Percentiles rank a stretch among this genome's conserved stretches.
These are phyloP conservation scores for Trissonchulus sp. DNA, from an alignment of 2,888 invertebrate species.

Conservation along the genomic window DNA sequence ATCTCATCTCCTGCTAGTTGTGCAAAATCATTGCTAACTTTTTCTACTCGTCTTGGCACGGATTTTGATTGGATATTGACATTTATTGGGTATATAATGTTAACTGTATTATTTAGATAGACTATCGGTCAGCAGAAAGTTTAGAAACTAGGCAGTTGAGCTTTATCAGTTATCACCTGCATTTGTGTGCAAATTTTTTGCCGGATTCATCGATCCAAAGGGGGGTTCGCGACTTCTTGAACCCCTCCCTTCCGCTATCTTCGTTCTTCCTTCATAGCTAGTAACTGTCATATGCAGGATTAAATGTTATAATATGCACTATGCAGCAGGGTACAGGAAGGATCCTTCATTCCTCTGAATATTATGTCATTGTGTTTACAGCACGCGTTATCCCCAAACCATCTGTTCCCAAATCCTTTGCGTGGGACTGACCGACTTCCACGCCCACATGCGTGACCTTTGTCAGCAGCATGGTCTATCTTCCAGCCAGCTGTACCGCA, in stretches of 20 bases:
- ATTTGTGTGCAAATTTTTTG: too few species aligned
- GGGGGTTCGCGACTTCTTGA: too few species aligned
- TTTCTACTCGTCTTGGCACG: not conserved
- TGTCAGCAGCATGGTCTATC: not conserved
- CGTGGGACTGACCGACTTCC: not conserved
- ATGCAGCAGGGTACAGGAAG: too few species aligned
- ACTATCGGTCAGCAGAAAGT: not conserved
- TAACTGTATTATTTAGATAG: not conserved
- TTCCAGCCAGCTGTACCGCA: not conserved
- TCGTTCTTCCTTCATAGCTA: too few species aligned
- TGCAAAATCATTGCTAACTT: not conserved
- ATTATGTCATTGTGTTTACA: not conserved
- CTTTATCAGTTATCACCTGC: too few species aligned
- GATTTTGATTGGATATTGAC: not conserved
- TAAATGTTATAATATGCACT: too few species aligned
- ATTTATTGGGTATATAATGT: not conserved
- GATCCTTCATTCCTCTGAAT: too few species aligned
- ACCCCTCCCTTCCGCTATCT: too few species aligned
- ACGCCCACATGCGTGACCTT: not conserved
- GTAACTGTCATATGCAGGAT: too few species aligned
- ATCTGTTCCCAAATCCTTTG: not conserved
- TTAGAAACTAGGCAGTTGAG: too few species aligned
- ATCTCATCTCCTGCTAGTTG: not conserved
- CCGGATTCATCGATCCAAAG: too few species aligned
- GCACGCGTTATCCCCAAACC: not conserved